These are phyloP conservation scores for Pipistrellus nathusii DNA, from an alignment of 2,797 vertebrate genomes.

Conservation along the genomic window DNA sequence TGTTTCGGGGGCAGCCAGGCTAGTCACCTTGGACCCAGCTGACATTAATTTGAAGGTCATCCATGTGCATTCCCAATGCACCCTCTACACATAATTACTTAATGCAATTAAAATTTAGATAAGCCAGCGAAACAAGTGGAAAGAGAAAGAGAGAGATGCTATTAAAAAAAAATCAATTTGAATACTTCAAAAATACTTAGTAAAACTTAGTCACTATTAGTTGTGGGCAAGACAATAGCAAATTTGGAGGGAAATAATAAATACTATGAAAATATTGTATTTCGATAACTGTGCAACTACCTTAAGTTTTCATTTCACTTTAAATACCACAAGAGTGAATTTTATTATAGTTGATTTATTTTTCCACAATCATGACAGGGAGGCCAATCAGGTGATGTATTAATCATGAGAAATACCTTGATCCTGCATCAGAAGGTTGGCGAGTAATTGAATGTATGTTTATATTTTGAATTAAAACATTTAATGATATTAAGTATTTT, in stretches of 20 bases:
- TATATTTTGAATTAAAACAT: not conserved
- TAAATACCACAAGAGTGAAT: not conserved
- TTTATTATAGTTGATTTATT: not conserved
- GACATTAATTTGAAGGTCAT: too few species aligned
- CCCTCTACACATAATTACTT: not conserved
- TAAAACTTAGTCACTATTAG: not conserved
- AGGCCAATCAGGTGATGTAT: not conserved
- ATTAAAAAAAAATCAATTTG: not conserved
- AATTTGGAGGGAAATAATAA: not conserved
- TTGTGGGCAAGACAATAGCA: not conserved
- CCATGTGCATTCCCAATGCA: too few species aligned
- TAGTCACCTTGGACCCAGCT: too few species aligned
- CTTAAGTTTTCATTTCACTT: not conserved
- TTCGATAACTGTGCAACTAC: not conserved
- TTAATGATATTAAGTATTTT: not conserved
- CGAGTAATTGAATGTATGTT: not conserved
- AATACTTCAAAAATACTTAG: not conserved
- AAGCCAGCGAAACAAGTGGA: not conserved
- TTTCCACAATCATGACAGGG: not conserved
- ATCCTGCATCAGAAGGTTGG: not conserved
- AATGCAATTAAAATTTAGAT: conserved; percentile 23
- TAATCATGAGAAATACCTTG: not conserved
- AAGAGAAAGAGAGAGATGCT: not conserved
- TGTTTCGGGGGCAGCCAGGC: too few species aligned
- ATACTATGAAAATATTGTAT: not conserved